Conservation (phyloP, 2,113 vertebrate species). For the Isurus oxyrinchus region DNA sequence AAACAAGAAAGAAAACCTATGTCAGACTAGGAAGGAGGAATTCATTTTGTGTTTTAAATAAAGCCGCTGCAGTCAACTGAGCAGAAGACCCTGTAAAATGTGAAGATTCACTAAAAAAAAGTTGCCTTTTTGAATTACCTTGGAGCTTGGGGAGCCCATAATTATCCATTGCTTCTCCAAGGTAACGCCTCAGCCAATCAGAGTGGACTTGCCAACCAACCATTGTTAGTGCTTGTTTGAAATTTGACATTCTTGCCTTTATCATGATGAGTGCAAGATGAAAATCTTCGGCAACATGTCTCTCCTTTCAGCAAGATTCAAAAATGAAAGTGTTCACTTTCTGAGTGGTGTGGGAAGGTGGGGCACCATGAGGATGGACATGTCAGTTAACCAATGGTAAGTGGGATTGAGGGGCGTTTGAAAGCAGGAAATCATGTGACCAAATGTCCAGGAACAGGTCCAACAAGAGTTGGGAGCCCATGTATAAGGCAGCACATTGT, state of each 20-base stretch:
- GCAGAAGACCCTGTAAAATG: neutral
- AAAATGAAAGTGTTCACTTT: neutral
- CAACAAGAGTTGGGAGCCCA: neutral
- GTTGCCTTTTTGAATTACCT: too few species aligned
- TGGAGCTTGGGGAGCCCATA: too few species aligned
- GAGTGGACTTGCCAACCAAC: too few species aligned
- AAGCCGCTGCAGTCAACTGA: too few species aligned
- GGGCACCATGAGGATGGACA: neutral
- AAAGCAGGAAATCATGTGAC: neutral
- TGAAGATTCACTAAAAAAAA: neutral
- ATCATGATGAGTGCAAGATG: too few species aligned
- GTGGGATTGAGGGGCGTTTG: neutral
- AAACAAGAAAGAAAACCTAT: neutral
- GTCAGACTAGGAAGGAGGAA: neutral
- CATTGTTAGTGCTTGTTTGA: too few species aligned
- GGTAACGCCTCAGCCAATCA: too few species aligned
- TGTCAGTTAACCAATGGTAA: neutral
- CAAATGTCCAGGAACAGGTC: neutral
- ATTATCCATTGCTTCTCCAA: too few species aligned
- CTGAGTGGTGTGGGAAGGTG: neutral
- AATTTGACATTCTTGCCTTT: too few species aligned
- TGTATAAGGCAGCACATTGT: neutral
- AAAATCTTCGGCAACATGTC: too few species aligned
- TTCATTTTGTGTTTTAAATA: neutral
- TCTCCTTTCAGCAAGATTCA: too few species aligned